Conservation (phyloP, 1,140 invertebrate species). For the Bacillus rossius region DNA sequence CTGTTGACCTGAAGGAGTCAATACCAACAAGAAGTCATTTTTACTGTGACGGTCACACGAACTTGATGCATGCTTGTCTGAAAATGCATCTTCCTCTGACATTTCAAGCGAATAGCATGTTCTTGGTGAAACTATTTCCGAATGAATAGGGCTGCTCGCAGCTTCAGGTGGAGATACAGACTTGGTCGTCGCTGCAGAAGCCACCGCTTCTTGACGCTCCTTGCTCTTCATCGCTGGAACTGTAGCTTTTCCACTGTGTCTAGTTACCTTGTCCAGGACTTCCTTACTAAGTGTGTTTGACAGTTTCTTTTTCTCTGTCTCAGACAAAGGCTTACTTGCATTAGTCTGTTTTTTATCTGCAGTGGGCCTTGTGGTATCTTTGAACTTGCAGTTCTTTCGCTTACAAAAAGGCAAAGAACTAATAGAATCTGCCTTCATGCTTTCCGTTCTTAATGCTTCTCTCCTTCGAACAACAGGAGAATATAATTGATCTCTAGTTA, state of each 20-base stretch:
- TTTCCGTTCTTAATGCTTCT: constrained; percentile 32
- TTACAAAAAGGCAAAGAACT: constrained; percentile 44
- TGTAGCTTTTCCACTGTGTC: constrained; percentile 42
- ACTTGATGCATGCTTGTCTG: constrained; percentile 8
- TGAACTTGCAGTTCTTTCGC: neutral
- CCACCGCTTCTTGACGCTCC: constrained; percentile 58
- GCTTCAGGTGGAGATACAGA: constrained; percentile 23
- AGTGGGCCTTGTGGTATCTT: constrained; percentile 5
- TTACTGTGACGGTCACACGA: constrained; percentile 22
- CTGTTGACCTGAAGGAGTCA: constrained; percentile 41
- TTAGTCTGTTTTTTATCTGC: constrained; percentile 7
- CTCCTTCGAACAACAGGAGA: constrained; percentile 37
- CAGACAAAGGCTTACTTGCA: constrained; percentile 45
- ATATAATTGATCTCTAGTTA: constrained; percentile 40
- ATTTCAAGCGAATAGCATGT: constrained; percentile 50
- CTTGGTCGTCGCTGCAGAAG: constrained; percentile 44
- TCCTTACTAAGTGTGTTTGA: constrained; percentile 67
- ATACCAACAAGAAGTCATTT: constrained; percentile 45
- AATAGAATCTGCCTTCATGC: constrained; percentile 50
- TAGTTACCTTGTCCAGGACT: constrained; percentile 54
- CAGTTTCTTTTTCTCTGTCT: constrained; percentile 64
- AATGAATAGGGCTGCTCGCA: constrained; percentile 22
- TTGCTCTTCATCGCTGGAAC: constrained; percentile 48
- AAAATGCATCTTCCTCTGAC: constrained; percentile 39
- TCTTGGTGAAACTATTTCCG: constrained; percentile 41